These are phyloP conservation scores for Anabas testudineus DNA, from an alignment of 2,797 vertebrate species.

Conservation along the genomic window DNA sequence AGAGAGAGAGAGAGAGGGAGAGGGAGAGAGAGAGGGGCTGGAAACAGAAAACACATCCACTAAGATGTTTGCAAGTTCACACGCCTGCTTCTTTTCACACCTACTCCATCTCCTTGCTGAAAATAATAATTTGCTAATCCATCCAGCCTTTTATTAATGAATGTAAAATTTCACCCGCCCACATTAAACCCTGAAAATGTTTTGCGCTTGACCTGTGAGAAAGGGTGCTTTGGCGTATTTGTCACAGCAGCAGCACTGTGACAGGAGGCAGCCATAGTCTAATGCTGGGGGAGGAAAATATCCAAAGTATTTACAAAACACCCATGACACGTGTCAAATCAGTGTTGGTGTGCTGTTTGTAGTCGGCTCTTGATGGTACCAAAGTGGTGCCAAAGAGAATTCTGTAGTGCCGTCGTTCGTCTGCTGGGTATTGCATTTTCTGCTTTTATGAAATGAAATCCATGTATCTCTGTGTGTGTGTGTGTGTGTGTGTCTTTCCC, in stretches of 20 bases:
- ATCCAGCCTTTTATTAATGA: conserved; percentile 33
- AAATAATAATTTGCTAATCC: conserved; percentile 43
- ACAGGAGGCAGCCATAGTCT: conserved; percentile 46
- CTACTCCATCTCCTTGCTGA: background rate
- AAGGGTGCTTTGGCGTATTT: conserved; percentile 51
- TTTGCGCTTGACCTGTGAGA: conserved; percentile 47
- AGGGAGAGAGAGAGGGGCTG: conserved; percentile 5
- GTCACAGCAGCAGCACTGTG: conserved; percentile 54
- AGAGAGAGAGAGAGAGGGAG: background rate
- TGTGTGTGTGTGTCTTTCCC: conserved; percentile 45
- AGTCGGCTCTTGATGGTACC: conserved; percentile 64
- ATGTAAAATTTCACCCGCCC: conserved; percentile 28
- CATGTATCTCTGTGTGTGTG: conserved; percentile 36
- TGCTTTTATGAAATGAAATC: conserved; percentile 70
- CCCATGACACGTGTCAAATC: conserved; percentile 67
- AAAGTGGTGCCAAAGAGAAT: conserved; percentile 73
- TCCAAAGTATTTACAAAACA: conserved; percentile 73
- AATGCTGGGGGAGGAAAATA: conserved; percentile 60
- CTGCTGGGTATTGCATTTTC: conserved; percentile 67
- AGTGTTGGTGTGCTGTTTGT: conserved; percentile 66
- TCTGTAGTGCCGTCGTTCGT: conserved; percentile 56
- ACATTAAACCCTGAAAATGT: conserved; percentile 37
- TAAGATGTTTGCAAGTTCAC: conserved; percentile 27
- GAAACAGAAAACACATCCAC: conserved; percentile 7
- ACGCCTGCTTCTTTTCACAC: conserved; percentile 1